Conservation (phyloP, 2,113 vertebrate genomes). For the Helogale parvula region DNA sequence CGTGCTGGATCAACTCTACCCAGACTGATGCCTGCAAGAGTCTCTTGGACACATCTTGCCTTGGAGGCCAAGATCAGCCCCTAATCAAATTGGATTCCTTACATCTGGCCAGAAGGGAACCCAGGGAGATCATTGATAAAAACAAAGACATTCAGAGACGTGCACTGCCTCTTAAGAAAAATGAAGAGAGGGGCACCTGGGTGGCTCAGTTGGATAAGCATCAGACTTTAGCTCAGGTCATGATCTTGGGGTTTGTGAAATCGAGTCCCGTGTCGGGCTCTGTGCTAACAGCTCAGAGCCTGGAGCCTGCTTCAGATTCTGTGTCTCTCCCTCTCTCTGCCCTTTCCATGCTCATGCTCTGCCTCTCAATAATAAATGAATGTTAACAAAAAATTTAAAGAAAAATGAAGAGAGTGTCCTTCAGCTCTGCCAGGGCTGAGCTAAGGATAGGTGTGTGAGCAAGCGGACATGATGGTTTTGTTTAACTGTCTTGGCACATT, state of each 20-base stretch:
- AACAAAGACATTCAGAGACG: slow-evolving; percentile 45
- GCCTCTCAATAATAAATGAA: no score
- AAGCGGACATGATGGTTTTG: not conserved
- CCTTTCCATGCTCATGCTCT: no score
- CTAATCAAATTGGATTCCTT: slow-evolving; percentile 65
- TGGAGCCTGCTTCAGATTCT: no score
- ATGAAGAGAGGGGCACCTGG: not conserved
- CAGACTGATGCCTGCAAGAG: not conserved
- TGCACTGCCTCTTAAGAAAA: not conserved
- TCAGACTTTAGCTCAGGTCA: no score
- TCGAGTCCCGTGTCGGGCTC: no score
- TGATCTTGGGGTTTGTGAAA: no score
- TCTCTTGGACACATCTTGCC: not conserved
- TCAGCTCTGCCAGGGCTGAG: not conserved
- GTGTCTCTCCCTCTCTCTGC: no score
- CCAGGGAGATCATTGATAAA: slow-evolving; percentile 59
- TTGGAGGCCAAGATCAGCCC: slow-evolving; percentile 56
- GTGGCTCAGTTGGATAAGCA: no score
- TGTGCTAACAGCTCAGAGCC: no score
- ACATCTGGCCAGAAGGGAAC: slow-evolving; percentile 58
- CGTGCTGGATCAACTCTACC: not conserved
- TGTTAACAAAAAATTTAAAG: no score
- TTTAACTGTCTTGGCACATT: not conserved
- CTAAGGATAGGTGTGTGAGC: not conserved
- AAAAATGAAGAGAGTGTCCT: slow-evolving; percentile 18